These are phyloP conservation scores for Synergus gifuensis DNA, from an alignment of 2,888 invertebrate species.

Conservation along the genomic window DNA sequence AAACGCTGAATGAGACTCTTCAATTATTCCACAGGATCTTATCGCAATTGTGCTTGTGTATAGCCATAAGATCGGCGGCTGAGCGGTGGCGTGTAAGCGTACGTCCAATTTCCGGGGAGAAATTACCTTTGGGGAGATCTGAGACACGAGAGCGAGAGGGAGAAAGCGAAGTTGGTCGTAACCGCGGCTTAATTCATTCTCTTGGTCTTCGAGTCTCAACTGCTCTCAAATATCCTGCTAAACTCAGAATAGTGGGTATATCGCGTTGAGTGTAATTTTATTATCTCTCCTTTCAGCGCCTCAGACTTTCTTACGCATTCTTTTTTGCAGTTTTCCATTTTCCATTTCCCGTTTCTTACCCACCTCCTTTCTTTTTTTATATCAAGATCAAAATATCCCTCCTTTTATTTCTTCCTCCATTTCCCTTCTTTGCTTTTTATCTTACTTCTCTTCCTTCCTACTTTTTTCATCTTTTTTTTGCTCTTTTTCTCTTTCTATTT, in stretches of 20 bases:
- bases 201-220: conserved; percentile 35
- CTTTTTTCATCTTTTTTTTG: neutral
- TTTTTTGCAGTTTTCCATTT: conserved; percentile 27
- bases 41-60: conserved; percentile 46
- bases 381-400: conserved; percentile 39
- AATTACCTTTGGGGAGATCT: conserved; percentile 64
- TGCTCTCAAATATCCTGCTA: conserved; percentile 36
- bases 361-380: conserved; percentile 37
- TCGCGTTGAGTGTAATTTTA: conserved; percentile 56
- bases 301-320: conserved; percentile 32
- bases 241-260: conserved; percentile 49
- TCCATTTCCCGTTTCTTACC: conserved; percentile 24
- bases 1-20: conserved; percentile 45
- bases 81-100: conserved; percentile 55
- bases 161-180: conserved; percentile 45
- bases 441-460: neutral
- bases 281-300: conserved; percentile 50
- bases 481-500: neutral
- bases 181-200: conserved; percentile 46
- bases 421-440: neutral
- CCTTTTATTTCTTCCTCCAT: neutral
- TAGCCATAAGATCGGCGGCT: conserved; percentile 42
- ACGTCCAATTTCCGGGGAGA: conserved; percentile 73
- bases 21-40: conserved; percentile 46
- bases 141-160: conserved; percentile 38